Conservation (phyloP, 2,113 vertebrate species). For the Siniperca chuatsi region DNA sequence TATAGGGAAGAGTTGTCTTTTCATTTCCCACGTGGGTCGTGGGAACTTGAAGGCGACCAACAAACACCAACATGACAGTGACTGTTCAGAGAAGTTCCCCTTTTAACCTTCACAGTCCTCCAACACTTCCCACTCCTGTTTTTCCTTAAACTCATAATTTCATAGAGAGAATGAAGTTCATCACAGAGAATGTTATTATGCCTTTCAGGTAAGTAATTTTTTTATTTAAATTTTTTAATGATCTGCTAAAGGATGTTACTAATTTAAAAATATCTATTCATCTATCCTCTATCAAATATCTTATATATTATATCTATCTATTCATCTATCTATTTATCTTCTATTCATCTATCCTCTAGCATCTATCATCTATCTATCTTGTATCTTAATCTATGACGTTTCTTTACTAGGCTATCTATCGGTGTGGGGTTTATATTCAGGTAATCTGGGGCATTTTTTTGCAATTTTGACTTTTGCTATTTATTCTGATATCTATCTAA, state of each 20-base stretch:
- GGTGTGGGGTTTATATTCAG: no score
- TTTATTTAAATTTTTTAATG: neutral
- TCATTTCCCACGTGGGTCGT: conserved; percentile 23
- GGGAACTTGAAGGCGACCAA: conserved; percentile 29
- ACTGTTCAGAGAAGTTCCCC: conserved; percentile 68
- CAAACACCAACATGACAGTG: conserved; percentile 67
- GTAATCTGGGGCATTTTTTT: no score
- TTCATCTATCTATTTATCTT: no score
- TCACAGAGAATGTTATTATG: neutral
- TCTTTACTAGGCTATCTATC: no score
- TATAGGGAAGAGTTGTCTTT: neutral
- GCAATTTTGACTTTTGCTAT: no score
- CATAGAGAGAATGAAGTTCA: conserved; percentile 50
- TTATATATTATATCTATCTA: neutral
- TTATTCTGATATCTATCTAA: no score
- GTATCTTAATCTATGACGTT: no score
- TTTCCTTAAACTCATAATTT: neutral
- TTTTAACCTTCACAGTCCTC: conserved; percentile 12
- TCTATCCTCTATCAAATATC: no score
- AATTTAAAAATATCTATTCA: neutral
- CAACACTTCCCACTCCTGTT: conserved; percentile 36
- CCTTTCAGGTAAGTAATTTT: conserved; percentile 65
- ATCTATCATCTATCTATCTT: no score
- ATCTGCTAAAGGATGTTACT: neutral
- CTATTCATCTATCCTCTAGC: no score